Conservation (phyloP, 2,113 vertebrate species). For the Rhinolophus ferrumequinum region DNA sequence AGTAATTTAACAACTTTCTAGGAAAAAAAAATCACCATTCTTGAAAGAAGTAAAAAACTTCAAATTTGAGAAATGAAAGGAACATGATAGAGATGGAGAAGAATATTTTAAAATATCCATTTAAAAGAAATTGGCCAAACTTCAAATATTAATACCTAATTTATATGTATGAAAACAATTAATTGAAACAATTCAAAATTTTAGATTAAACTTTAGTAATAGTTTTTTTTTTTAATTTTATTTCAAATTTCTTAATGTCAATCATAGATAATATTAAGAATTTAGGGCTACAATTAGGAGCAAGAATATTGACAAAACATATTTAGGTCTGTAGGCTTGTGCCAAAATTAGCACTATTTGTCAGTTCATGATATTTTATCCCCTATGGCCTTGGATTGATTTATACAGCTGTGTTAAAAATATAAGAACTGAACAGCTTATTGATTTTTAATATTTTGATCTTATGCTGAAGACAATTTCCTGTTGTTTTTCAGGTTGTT, state of each 20-base stretch:
- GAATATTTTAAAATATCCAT: neutral
- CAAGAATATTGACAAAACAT: neutral
- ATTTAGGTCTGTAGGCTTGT: neutral
- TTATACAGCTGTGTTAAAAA: neutral
- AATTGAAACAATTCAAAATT: neutral
- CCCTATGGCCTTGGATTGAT: neutral
- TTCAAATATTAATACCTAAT: neutral
- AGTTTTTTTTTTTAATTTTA: neutral
- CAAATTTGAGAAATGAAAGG: neutral
- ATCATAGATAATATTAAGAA: neutral
- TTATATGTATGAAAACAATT: neutral
- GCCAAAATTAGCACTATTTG: neutral
- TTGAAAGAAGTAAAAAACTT: neutral
- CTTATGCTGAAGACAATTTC: neutral
- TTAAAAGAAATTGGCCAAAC: neutral
- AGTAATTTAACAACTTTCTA: neutral
- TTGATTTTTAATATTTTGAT: slow-evolving; percentile 42
- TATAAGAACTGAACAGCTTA: neutral
- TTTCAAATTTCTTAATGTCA: neutral
- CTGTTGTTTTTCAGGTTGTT: neutral
- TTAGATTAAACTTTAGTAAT: neutral
- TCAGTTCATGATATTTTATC: slow-evolving; percentile 1
- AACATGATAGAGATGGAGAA: neutral
- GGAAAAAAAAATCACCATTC: neutral
- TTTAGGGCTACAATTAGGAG: neutral